Evolutionary conservation across 1,140 invertebrate genomes (phyloP).

Genomic region (Helicoverpa zea): DNA sequence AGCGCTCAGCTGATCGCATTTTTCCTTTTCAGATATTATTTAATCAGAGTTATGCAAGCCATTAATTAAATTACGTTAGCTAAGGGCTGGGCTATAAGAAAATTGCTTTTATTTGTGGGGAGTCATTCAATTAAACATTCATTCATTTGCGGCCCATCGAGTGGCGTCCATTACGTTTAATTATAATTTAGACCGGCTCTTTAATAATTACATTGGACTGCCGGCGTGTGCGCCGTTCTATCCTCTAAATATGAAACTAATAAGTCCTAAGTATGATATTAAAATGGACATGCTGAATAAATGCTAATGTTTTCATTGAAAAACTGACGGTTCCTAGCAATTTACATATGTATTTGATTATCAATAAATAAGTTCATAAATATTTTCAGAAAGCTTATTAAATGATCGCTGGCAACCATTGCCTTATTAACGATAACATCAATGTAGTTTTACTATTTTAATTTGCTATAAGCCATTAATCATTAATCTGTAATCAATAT

Average conservation of each 20-base stretch:
- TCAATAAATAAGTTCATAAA: background rate
- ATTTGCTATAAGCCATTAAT: background rate
- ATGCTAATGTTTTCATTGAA: background rate
- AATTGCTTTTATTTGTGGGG: constrained; percentile 81
- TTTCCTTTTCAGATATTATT: constrained; percentile 66
- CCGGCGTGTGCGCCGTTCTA: constrained; percentile 15
- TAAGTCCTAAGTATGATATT: background rate
- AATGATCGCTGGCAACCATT: too few species aligned
- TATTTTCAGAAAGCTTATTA: background rate
- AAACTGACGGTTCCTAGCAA: background rate
- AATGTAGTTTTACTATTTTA: too few species aligned
- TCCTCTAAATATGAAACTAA: background rate
- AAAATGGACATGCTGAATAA: background rate
- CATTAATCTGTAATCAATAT: constrained; percentile 22
- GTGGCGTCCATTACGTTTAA: constrained; percentile 75
- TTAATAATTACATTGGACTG: constrained; percentile 61
- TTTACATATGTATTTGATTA: background rate
- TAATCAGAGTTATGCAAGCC: constrained; percentile 75
- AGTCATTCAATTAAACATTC: constrained; percentile 80
- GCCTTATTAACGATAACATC: too few species aligned
- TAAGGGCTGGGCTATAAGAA: constrained; percentile 72
- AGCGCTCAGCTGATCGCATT: constrained; percentile 38
- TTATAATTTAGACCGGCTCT: constrained; percentile 72
- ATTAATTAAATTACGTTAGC: constrained; percentile 78
- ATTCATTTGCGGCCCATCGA: constrained; percentile 74